A percentile compares a stretch with the other conserved stretches of the same genome.
phyloP scores from a whole-genome alignment of 2,797 vertebrate genomes.

The Oophaga sylvatica region DNA sequence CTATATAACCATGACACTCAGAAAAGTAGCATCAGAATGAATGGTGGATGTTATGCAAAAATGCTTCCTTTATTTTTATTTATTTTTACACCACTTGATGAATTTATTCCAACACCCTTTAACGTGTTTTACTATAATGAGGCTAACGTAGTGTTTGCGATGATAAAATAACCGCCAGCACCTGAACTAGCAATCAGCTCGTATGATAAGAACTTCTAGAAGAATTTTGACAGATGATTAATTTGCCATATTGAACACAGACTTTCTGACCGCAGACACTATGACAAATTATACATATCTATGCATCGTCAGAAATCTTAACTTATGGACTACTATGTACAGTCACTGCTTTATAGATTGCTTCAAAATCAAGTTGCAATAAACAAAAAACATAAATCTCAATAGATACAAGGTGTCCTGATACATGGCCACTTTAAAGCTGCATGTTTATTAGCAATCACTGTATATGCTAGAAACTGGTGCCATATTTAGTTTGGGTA shows the following conservation, averaged over 20 bases:
- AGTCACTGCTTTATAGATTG: background rate
- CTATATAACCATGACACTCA: too few species aligned
- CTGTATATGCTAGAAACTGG: too few species aligned
- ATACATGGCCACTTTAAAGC: too few species aligned
- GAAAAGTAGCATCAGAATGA: too few species aligned
- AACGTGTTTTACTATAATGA: too few species aligned
- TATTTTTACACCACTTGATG: too few species aligned
- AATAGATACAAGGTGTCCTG: too few species aligned
- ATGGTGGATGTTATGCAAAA: too few species aligned
- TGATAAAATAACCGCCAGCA: background rate
- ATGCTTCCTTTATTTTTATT: too few species aligned
- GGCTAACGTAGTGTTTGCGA: background rate
- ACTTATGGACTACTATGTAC: background rate
- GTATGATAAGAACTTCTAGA: background rate
- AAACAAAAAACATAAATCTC: background rate
- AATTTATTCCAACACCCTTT: too few species aligned
- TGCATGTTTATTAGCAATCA: too few species aligned
- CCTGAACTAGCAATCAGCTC: background rate
- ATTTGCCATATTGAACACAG: slow-evolving; percentile 1
- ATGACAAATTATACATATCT: background rate
- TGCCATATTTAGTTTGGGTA: too few species aligned
- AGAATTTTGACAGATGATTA: background rate
- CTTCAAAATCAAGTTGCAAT: background rate
- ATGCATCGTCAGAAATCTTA: background rate
- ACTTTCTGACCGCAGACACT: background rate